Base-by-base conservation (phyloP, 1,140 invertebrate species). In the Diuraphis noxia region DNA sequence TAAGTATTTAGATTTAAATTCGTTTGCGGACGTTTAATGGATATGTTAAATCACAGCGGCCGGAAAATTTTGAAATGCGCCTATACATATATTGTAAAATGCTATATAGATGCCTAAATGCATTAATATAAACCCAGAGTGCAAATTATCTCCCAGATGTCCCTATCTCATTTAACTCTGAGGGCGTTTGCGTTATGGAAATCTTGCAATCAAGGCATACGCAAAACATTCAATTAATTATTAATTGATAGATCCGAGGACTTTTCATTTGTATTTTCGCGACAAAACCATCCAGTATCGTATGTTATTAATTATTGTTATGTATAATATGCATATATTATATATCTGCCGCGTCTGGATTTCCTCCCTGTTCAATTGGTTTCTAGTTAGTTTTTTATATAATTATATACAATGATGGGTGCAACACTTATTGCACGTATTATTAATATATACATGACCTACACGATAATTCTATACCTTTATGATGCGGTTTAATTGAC, bases 151-250 rank as follows among this genome's bases (percentile, higher is more conserved):
- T n/a, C 81, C 81, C 81, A 40, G 81, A 84, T 40, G 40, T 84
- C 40, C 81, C 38, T 43, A 43, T 84, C 81, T 46, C 41, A n/a
- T 86, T 46, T 19, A 46, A 49, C 19, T 43, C 34, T n/a, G n/a
- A 49, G 84, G n/a, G 43, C 19, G 8, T 86, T 49, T 8, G 43
- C 84, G 17, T 46, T 86, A 49, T 38, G 41, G 84, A 46, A 49
- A 49, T 43, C n/a, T 43, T 36, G 38, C 19, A 43, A 43, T 34
- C 84, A 34, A 34, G 30, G 30, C 34, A n/a, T 25, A 40, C 43
- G 23, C 82, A 36, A 85, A 85, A 43, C 84, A n/a, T 46, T 86
- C 84, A 49, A 49, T 86, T 49, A 86, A 86, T 49, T 49, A 36
- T 86, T 34, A 86, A 49, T 86, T 34, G 43, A 86, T 86, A 19